A percentile compares a stretch with the other conserved stretches of the same genome.
Conservation (phyloP, 2,797 vertebrate genomes). For the Microctenopoma lineatum region DNA sequence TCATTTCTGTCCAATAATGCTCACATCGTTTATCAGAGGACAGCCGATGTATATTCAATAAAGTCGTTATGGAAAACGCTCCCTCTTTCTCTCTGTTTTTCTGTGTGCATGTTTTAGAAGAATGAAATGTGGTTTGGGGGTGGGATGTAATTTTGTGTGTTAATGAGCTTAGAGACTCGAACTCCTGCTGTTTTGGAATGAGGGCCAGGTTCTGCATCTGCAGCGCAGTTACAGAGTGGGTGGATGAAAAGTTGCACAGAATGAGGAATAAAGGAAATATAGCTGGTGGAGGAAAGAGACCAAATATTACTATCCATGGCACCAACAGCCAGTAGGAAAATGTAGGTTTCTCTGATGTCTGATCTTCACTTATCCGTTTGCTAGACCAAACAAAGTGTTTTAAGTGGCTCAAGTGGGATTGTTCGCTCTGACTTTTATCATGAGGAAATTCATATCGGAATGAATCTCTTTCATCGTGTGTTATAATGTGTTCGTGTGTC, state of each 20-base stretch:
- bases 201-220: slow-evolving; percentile 84
- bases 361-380: slow-evolving; percentile 4
- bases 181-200: slow-evolving; percentile 84
- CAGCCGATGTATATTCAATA: slow-evolving; percentile 74
- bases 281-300: slow-evolving; percentile 24
- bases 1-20: slow-evolving; percentile 35
- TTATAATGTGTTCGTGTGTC: too few species aligned
- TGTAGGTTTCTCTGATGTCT: background rate
- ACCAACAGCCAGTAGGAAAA: background rate
- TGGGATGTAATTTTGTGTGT: slow-evolving; percentile 78
- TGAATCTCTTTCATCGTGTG: slow-evolving; percentile 35
- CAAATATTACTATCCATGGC: background rate
- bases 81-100: slow-evolving; percentile 23
- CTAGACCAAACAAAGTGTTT: slow-evolving; percentile 19
- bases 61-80: slow-evolving; percentile 53
- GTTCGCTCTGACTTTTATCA: slow-evolving; percentile 34
- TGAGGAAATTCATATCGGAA: slow-evolving; percentile 42
- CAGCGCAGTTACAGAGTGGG: slow-evolving; percentile 69
- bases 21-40: slow-evolving; percentile 39
- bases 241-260: slow-evolving; percentile 59
- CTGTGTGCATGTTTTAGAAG: slow-evolving; percentile 54
- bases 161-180: slow-evolving; percentile 81
- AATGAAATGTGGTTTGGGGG: slow-evolving; percentile 71
- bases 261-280: slow-evolving; percentile 55
- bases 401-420: slow-evolving; percentile 7